Evolutionary conservation across 1,140 invertebrate species (phyloP), one percentile per base, ranked within the genome.

Genomic region (Heliconius hewitsoni): DNA sequence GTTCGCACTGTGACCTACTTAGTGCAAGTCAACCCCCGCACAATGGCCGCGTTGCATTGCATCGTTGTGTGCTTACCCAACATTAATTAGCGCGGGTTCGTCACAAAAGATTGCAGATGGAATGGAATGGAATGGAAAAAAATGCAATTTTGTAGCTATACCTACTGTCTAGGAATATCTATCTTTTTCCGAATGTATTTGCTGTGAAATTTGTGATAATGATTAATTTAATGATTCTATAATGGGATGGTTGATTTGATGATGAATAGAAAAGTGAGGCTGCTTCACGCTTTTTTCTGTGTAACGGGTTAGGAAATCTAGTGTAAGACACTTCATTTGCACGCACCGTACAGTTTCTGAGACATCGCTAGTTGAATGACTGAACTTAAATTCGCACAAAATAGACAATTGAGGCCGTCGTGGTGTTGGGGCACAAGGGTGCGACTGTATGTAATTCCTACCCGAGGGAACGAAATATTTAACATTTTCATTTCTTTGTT

Each of bases 1-100:
- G 74, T 34, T 60, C 57, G n/a, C 66, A n/a, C 71, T 77, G 76
- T 78, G 77, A 78, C 77, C 77, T 74, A 78, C 55, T 78, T 78
- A 78, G 72, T 66, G 57, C 55, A 72, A 78, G 72, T 70, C 74
- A 70, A 70, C 77, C 23, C 42, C 34, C 57, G 73, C 52, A 78
- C 77, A 78, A 78, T 74, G 46, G 77, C 73, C 73, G 60, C 60
- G 72, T 74, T 78, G 52, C 77, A 42, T 78, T 27, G 77, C 72
- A 60, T 73, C 42, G 73, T 78, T 78, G 77, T 78, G 52, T 23
- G 37, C 72, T 39, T 72, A 57, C 73, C 77, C 77, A 74, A 72
- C 71, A 73, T 73, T 78, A 78, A 78, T 78, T 72, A 78, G 77
- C 77, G 77, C 52, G 30, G 50, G 71, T 46, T 70, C 71, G 72